Evolutionary conservation across 2,113 vertebrate species (phyloP).

Genomic region (Thryonomys swinderianus): DNA sequence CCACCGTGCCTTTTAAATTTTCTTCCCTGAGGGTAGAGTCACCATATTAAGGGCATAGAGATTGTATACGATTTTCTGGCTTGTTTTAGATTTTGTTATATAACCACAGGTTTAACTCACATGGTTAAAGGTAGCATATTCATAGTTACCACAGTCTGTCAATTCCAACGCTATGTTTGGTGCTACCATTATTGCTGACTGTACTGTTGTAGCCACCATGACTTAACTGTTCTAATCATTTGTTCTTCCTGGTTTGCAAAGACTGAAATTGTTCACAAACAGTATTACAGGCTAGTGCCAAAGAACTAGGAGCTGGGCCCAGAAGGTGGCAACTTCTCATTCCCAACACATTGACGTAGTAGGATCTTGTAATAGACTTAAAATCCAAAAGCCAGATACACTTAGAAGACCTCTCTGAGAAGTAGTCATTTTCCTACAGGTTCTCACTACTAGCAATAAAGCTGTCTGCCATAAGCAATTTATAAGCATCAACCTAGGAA

Average conservation of each 20-base stretch:
- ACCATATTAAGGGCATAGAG: not conserved
- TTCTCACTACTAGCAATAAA: not conserved
- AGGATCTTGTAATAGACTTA: not conserved
- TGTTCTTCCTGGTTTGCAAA: not conserved
- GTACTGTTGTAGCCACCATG: not conserved
- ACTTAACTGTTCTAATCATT: not conserved
- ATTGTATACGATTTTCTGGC: not conserved
- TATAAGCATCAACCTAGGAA: not conserved
- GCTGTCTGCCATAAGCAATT: not conserved
- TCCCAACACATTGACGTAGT: not conserved
- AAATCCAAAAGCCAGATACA: not conserved
- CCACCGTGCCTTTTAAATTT: not conserved
- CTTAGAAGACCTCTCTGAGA: not conserved
- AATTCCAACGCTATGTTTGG: not conserved
- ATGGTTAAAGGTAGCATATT: not conserved
- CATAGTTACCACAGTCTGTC: not conserved
- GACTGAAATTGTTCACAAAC: not conserved
- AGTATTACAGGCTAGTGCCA: not conserved
- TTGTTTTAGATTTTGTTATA: not conserved
- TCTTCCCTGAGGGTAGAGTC: not conserved
- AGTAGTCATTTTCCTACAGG: not conserved
- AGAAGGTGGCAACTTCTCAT: not conserved
- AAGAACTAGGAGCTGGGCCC: not conserved
- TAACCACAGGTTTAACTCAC: not conserved
- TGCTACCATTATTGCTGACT: not conserved